These are phyloP conservation scores for Megalonaias nervosa DNA, from an alignment of 1,140 invertebrate species.

Conservation along the genomic window DNA sequence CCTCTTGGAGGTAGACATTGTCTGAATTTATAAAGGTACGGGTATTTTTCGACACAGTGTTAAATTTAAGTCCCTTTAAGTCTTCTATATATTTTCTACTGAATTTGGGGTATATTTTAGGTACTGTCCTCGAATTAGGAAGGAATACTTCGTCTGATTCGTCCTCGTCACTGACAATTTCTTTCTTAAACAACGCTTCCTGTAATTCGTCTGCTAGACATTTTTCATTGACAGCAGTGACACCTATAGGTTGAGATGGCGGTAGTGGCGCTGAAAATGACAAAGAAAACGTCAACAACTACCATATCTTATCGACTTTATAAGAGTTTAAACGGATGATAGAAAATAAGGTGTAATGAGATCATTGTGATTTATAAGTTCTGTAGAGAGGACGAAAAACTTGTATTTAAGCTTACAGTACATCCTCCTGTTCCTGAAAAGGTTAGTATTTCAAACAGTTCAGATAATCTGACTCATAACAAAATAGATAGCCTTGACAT, in stretches of 20 bases:
- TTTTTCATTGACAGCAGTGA: slow-evolving; percentile 41
- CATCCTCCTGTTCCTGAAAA: background rate
- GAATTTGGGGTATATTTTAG: slow-evolving; percentile 48
- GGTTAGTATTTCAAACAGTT: too few relatives aligned
- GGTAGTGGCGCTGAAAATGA: slow-evolving; percentile 13
- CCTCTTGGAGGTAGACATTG: slow-evolving; percentile 46
- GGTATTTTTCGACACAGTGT: slow-evolving; percentile 54
- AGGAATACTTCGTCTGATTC: slow-evolving; percentile 43
- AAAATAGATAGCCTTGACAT: too few relatives aligned
- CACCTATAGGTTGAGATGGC: slow-evolving; percentile 5
- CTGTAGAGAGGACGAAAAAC: background rate
- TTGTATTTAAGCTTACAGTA: too few relatives aligned
- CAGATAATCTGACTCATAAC: too few relatives aligned
- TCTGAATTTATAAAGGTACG: slow-evolving; percentile 39
- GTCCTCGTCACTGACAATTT: slow-evolving; percentile 12
- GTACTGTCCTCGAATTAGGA: slow-evolving; percentile 18
- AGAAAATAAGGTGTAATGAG: background rate
- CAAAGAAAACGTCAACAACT: background rate
- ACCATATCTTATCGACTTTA: background rate
- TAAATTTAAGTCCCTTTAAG: slow-evolving; percentile 44
- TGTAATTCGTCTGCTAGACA: slow-evolving; percentile 62
- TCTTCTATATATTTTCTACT: slow-evolving; percentile 41
- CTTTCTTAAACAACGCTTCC: slow-evolving; percentile 47
- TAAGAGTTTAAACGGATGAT: background rate
- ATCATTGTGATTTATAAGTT: background rate